These are phyloP conservation scores for Spilogale gracilis DNA, from an alignment of 2,113 vertebrate genomes.

Conservation along the genomic window DNA sequence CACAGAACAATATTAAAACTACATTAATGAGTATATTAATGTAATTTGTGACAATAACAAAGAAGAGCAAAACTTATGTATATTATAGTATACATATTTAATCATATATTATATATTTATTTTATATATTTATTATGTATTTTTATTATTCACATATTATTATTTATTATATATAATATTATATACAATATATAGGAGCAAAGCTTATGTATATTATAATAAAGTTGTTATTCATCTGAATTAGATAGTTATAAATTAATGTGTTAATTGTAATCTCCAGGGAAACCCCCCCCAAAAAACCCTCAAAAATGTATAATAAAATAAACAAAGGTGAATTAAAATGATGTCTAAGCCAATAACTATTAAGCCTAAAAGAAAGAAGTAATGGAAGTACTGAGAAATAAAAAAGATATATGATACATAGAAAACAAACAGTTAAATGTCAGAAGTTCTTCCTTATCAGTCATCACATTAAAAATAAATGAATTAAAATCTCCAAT, in stretches of 20 bases:
- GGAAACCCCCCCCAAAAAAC: background rate
- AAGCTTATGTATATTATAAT: background rate
- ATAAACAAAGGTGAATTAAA: slow-evolving; percentile 11
- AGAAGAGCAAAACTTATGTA: background rate
- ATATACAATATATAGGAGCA: background rate
- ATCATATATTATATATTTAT: too few relatives aligned
- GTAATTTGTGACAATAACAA: background rate
- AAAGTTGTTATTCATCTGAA: background rate
- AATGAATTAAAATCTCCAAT: background rate
- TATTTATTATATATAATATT: too few relatives aligned
- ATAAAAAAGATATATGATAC: background rate
- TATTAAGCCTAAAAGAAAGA: background rate
- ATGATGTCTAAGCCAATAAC: background rate
- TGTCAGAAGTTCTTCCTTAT: background rate
- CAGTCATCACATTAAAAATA: background rate
- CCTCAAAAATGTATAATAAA: background rate
- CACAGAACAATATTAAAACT: background rate
- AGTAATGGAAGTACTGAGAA: background rate
- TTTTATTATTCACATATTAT: too few relatives aligned
- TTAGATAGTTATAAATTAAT: background rate
- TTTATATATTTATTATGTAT: too few relatives aligned
- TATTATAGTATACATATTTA: background rate
- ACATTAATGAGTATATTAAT: background rate
- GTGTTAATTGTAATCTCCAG: background rate
- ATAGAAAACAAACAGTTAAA: background rate